phyloP scores from a whole-genome alignment of 23 tunicate species.

The Corella eumyota region DNA sequence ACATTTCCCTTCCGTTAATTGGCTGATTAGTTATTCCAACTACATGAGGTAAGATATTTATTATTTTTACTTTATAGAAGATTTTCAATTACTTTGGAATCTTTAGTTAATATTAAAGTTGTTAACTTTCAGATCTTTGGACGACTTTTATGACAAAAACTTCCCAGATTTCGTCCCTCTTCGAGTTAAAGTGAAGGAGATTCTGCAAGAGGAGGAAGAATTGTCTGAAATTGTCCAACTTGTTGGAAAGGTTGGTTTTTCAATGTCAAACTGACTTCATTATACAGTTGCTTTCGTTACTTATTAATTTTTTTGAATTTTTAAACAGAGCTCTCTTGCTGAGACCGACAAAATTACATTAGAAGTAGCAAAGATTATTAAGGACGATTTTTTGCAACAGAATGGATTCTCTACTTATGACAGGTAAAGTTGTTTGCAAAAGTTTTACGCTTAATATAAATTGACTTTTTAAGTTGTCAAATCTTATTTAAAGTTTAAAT shows the following conservation, averaged over 20 bases:
- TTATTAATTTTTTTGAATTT: background rate
- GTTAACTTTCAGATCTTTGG: conserved; percentile 50
- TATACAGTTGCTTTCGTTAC: background rate
- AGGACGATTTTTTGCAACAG: conserved; percentile 94
- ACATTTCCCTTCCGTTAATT: conserved; percentile 98
- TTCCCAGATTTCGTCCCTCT: conserved; percentile 85
- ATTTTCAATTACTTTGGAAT: background rate
- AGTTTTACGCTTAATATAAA: background rate
- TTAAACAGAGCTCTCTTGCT: conserved; percentile 73
- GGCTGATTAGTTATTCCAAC: conserved; percentile 94
- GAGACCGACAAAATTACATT: conserved; percentile 96
- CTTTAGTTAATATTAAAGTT: background rate
- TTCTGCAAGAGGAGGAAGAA: conserved; percentile 96
- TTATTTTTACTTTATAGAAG: background rate
- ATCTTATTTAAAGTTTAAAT: too few relatives aligned
- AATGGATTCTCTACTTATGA: conserved; percentile 88
- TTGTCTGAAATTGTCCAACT: conserved; percentile 96
- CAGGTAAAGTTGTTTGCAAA: conserved; percentile 32
- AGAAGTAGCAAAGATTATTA: conserved; percentile 89
- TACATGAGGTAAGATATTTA: conserved; percentile 51
- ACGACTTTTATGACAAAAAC: conserved; percentile 91
- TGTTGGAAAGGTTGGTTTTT: conserved; percentile 83
- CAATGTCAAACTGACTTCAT: background rate
- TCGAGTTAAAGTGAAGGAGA: conserved; percentile 80
- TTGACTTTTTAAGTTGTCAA: too few relatives aligned